These are phyloP conservation scores for Drosophila guanche DNA, from an alignment of 1,140 invertebrate genomes.

Conservation along the genomic window DNA sequence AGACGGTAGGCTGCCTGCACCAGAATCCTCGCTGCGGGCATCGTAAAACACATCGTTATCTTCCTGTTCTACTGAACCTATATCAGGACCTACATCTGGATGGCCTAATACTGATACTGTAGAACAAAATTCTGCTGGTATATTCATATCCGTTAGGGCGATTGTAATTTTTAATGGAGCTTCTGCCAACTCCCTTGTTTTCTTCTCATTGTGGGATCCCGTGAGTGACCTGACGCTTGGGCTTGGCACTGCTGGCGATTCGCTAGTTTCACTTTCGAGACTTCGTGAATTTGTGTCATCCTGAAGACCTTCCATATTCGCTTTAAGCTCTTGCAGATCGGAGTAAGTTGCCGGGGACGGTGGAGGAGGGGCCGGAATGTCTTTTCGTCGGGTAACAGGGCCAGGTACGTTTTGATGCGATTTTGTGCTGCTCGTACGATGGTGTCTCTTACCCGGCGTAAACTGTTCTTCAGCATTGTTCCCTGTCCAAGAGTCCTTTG, in stretches of 20 bases:
- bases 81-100: neutral
- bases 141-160: neutral
- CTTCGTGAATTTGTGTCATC: conserved; percentile 74
- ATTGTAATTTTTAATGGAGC: neutral
- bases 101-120: too few species aligned
- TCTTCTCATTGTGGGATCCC: neutral
- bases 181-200: neutral
- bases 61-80: conserved; percentile 40
- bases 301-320: conserved; percentile 69
- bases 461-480: conserved; percentile 32
- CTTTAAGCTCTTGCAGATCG: conserved; percentile 73
- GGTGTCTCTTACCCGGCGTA: conserved; percentile 45
- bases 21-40: conserved; percentile 75
- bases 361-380: conserved; percentile 74
- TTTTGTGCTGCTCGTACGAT: conserved; percentile 53
- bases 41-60: conserved; percentile 81
- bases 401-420: conserved; percentile 22
- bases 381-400: conserved; percentile 56
- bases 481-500: conserved; percentile 6
- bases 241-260: conserved; percentile 12
- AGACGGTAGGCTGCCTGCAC: conserved; percentile 8
- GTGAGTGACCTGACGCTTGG: too few species aligned
- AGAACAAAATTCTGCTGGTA: neutral
- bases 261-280: conserved; percentile 52
- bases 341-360: conserved; percentile 79